A percentile compares a stretch with the other conserved stretches of the same genome.
phyloP scores from a whole-genome alignment of 2,888 invertebrate genomes.

The Leptogaster cylindrica region DNA sequence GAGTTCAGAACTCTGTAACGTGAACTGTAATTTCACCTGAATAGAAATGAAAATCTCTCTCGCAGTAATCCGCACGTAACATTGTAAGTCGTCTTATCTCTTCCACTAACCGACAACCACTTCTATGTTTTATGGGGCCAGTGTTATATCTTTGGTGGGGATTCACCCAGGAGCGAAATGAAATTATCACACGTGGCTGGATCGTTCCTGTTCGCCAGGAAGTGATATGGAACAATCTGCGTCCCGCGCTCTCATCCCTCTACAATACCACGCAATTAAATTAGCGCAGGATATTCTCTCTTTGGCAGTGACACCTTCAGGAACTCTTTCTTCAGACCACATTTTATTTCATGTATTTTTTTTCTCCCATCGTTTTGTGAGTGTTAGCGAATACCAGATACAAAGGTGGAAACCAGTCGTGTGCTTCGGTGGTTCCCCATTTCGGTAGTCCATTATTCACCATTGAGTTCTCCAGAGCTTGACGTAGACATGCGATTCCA shows the following conservation, averaged over 20 bases:
- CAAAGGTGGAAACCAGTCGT: too few relatives aligned
- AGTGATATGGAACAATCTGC: conserved; percentile 2
- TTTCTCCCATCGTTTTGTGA: too few relatives aligned
- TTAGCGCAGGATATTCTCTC: too few relatives aligned
- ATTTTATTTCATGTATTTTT: too few relatives aligned
- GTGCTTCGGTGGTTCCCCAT: too few relatives aligned
- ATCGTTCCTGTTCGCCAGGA: conserved; percentile 3
- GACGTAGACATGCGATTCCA: too few relatives aligned
- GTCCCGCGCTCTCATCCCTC: not conserved
- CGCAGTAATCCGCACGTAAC: conserved; percentile 33
- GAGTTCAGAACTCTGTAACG: conserved; percentile 2
- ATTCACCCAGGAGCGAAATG: conserved; percentile 5
- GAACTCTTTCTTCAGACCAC: too few relatives aligned
- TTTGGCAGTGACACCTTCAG: too few relatives aligned
- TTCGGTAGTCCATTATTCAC: too few relatives aligned
- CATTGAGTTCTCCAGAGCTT: too few relatives aligned
- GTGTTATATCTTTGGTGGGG: not conserved
- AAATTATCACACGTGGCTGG: conserved; percentile 40
- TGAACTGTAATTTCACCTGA: conserved; percentile 36
- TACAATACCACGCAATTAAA: conserved; percentile 30
- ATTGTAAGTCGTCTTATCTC: conserved; percentile 39
- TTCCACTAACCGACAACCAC: conserved; percentile 34
- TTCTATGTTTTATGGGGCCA: conserved; percentile 27
- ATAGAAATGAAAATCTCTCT: conserved; percentile 28
- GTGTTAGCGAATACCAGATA: too few relatives aligned